A percentile compares a stretch with the other conserved stretches of the same genome.
These are phyloP conservation scores for Babylonia areolata DNA, from an alignment of 1,140 invertebrate genomes.

Conservation along the genomic window DNA sequence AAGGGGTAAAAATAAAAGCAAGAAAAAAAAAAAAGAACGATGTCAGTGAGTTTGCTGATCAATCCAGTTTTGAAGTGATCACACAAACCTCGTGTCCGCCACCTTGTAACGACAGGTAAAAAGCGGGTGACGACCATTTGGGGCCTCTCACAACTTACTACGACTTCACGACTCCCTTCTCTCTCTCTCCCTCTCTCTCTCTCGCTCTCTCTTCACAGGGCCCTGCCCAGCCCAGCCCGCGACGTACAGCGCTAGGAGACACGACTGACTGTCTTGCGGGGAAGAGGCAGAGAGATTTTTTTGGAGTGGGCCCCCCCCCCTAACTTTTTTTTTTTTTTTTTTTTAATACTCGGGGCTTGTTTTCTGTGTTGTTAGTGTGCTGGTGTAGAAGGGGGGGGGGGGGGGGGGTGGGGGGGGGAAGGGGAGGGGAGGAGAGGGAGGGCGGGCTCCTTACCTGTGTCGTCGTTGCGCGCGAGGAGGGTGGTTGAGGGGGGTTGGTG, in stretches of 20 bases:
- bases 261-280: background rate
- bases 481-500: too few relatives aligned
- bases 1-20: too few relatives aligned
- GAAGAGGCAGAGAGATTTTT: background rate
- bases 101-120: conserved; percentile 2
- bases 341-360: background rate
- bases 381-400: background rate
- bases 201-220: background rate
- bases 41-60: background rate
- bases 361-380: background rate
- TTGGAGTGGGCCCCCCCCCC: too few relatives aligned
- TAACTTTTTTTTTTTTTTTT: too few relatives aligned
- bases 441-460: too few relatives aligned
- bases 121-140: background rate
- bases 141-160: background rate
- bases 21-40: background rate
- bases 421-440: too few relatives aligned
- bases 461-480: background rate
- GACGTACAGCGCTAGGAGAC: background rate
- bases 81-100: background rate
- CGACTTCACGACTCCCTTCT: background rate
- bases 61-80: background rate
- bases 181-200: background rate
- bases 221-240: background rate
- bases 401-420: too few relatives aligned